Evolutionary conservation across 2,797 vertebrate species (phyloP).

Genomic region (Bradypus variegatus): DNA sequence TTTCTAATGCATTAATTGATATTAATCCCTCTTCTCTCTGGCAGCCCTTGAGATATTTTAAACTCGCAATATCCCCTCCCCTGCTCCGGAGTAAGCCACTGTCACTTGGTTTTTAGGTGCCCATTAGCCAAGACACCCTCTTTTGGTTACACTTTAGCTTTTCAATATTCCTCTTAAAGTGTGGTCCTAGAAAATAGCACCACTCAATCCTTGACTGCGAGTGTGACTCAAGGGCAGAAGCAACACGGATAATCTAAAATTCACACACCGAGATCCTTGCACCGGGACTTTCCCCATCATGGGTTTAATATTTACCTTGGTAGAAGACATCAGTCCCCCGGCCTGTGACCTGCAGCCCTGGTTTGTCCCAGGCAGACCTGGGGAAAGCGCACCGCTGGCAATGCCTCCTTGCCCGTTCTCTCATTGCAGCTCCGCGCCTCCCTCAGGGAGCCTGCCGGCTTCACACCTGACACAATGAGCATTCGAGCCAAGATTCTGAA

Average conservation of each 20-base stretch:
- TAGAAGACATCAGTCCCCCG: fast-evolving
- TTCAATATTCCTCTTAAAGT: not conserved
- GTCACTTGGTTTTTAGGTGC: not conserved
- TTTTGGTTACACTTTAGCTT: fast-evolving
- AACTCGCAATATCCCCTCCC: not conserved
- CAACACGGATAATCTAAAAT: not conserved
- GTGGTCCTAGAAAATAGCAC: not conserved
- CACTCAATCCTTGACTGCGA: fast-evolving
- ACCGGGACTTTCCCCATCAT: not conserved
- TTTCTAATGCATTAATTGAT: fast-evolving
- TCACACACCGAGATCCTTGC: fast-evolving
- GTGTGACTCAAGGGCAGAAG: fast-evolving
- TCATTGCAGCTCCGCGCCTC: fast-evolving
- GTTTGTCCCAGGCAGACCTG: not conserved
- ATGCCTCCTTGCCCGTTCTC: fast-evolving
- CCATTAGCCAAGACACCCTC: not conserved
- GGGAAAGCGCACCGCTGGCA: fast-evolving
- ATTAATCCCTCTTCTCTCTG: not conserved
- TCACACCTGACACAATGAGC: not conserved
- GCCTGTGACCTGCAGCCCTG: not conserved
- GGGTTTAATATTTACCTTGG: fast-evolving
- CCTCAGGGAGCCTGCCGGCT: fast-evolving
- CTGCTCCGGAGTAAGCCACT: not conserved
- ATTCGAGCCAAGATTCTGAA: not conserved
- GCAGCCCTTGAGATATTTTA: not conserved